phyloP scores from a whole-genome alignment of 2,888 invertebrate species.

The Bombylius discolor region DNA sequence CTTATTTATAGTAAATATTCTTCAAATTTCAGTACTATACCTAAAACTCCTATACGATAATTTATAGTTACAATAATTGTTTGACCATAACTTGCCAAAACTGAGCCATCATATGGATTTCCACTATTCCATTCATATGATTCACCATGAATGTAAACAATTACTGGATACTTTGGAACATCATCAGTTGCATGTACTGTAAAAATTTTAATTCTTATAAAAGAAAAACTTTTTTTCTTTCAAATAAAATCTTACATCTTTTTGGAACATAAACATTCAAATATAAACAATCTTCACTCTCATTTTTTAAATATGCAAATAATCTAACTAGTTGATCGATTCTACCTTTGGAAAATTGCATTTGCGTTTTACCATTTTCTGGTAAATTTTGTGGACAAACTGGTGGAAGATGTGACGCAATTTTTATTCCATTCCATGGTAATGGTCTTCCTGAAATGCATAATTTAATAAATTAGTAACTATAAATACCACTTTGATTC shows the following conservation, averaged over 20 bases:
- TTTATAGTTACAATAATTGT: slow-evolving; percentile 76
- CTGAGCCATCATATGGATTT: slow-evolving; percentile 91
- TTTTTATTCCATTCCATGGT: slow-evolving; percentile 60
- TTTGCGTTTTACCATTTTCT: slow-evolving; percentile 44
- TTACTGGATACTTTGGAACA: slow-evolving; percentile 57
- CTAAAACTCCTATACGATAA: slow-evolving; percentile 69
- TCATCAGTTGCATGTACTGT: slow-evolving; percentile 30
- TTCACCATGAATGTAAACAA: slow-evolving; percentile 90
- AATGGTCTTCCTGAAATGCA: slow-evolving; percentile 52
- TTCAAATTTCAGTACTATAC: slow-evolving; percentile 38
- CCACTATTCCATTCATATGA: slow-evolving; percentile 96
- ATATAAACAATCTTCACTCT: slow-evolving; percentile 80
- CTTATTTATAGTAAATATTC: background rate
- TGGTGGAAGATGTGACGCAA: slow-evolving; percentile 58
- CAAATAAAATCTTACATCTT: slow-evolving; percentile 47
- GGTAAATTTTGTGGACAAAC: slow-evolving; percentile 81
- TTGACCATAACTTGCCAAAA: slow-evolving; percentile 82
- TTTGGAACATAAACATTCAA: slow-evolving; percentile 85
- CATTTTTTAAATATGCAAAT: slow-evolving; percentile 52
- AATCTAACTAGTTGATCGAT: slow-evolving; percentile 59
- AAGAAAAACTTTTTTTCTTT: background rate
- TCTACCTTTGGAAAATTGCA: slow-evolving; percentile 50
- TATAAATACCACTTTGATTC: too few species aligned
- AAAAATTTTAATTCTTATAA: too few species aligned
- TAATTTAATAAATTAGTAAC: too few species aligned